phyloP scores from a whole-genome alignment of 2,888 invertebrate species.

The Melikaiella ostensackeni region DNA sequence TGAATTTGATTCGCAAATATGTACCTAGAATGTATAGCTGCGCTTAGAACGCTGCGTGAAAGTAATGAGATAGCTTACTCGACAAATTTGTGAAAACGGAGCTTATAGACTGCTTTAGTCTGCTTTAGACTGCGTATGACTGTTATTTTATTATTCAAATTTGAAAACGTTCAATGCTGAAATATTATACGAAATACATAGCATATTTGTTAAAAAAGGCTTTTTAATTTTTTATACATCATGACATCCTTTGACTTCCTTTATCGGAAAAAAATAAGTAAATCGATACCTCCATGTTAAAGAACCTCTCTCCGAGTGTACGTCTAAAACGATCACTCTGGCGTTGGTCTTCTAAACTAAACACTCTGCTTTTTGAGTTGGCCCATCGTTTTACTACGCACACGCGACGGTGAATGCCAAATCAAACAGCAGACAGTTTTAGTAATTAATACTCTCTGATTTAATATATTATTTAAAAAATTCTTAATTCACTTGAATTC shows the following conservation, averaged over 20 bases:
- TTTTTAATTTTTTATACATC: constrained; percentile 28
- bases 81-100: constrained; percentile 58
- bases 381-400: too few relatives aligned
- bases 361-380: too few relatives aligned
- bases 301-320: too few relatives aligned
- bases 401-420: too few relatives aligned
- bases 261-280: constrained; percentile 4
- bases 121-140: constrained; percentile 60
- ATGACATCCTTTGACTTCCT: constrained; percentile 12
- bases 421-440: too few relatives aligned
- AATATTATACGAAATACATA: constrained; percentile 34
- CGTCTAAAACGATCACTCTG: too few relatives aligned
- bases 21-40: constrained; percentile 26
- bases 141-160: constrained; percentile 59
- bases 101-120: constrained; percentile 71
- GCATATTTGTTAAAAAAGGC: constrained; percentile 29
- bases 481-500: too few relatives aligned
- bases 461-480: too few relatives aligned
- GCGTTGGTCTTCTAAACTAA: too few relatives aligned
- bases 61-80: constrained; percentile 11
- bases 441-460: too few relatives aligned
- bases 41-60: constrained; percentile 29
- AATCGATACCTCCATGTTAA: too few relatives aligned
- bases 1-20: constrained; percentile 11
- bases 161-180: constrained; percentile 20